Evolutionary conservation across 2,888 invertebrate genomes (phyloP), one percentile per base, ranked within the genome.

Genomic region (Hirtodrosophila confusa): DNA sequence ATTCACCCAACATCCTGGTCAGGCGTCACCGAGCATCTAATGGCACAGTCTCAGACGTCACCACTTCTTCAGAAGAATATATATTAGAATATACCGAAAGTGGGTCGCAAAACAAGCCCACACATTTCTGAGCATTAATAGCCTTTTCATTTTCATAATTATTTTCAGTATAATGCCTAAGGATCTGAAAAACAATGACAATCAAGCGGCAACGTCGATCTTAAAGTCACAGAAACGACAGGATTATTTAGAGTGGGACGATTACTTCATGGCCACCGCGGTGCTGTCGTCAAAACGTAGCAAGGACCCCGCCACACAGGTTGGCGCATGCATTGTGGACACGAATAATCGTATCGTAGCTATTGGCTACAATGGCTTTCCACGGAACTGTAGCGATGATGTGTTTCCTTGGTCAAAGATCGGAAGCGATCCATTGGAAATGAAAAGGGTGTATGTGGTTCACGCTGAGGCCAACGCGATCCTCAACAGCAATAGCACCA

Each of bases 401-500:
- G 92, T 93, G 17, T 96, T 98, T 91, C 97, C 99, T 0, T 99
- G 99, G 99, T 93, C 93, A 0, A 97, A 97, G 90, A 17, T 27
- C 1, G 66, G 49, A 0, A 29, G 17, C 0, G 56, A 94, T 79
- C 90, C 92, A 10, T 90, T 96, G 55, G 93, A 97, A 40, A 95
- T 94, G 51, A 99, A 99, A 93, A 94, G 94, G 90, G 92, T 96
- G 69, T 99, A 97, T 67, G 99, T 99, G 0, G 98, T 98, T 73
- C 99, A 99, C 92, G 99, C 99, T 3, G 99, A 99, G 93, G 94
- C 98, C 92, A 99, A 99, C 92, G 99, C 99, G 0, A 96, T 99
- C 73, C 88, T 99, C 11, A 99, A 99, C 90, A 97, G 96, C 90
- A 98, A 97, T 90, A 93, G 94, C 0, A 93, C 94, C 0, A 94